Base-by-base conservation (phyloP, 2,113 vertebrate species). In the Nannospalax galili region DNA sequence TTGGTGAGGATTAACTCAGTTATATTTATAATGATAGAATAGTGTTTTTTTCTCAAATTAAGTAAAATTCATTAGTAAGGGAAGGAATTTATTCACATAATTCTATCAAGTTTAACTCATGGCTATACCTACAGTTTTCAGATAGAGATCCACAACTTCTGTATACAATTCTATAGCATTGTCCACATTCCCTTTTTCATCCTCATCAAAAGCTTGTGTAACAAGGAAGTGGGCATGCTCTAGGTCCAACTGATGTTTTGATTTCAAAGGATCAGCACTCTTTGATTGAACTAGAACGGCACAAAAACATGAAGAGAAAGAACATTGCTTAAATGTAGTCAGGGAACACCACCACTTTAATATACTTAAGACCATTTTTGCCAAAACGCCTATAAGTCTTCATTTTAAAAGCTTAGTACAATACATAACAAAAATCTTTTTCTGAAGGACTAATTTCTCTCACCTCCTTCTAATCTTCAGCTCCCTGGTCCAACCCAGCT, bases 151-250 rank as follows among this genome's bases (percentile, higher is more conserved):
- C 97, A 99, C 99, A 0, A 99, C 99, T 98, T 99, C 99, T 8
- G 99, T 99, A 98, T 99, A 99, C 84, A 99, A 96, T 87, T 99
- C 99, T 64, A 99, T 96, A 15, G 99, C 99, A 97, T 99, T 99
- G 37, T 99, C 99, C 9, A 97, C 96, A 37, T 99, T 99, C 88
- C 98, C 99, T 97, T 99, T 99, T 90, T 99, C 99, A 84, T 99
- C 99, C 97, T 99, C 99, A 70, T 99, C 99, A 96, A 99, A 99
- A 62, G 99, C 99, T 98, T 99, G 99, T 0, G 99, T 99, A 91
- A 99, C 99, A 82, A 99, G 98, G 97, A 99, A 99, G 98, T 98
- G 99, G 40, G 99, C 99, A 1, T 99, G 99, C 95, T 99, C 99
- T 95, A 99, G 98, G 95, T 99, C 99, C 98, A 99, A 95, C 93